Evolutionary conservation across 2,797 vertebrate genomes (phyloP), one percentile per base, ranked within the genome.

Genomic region (Sebastes itinus): DNA sequence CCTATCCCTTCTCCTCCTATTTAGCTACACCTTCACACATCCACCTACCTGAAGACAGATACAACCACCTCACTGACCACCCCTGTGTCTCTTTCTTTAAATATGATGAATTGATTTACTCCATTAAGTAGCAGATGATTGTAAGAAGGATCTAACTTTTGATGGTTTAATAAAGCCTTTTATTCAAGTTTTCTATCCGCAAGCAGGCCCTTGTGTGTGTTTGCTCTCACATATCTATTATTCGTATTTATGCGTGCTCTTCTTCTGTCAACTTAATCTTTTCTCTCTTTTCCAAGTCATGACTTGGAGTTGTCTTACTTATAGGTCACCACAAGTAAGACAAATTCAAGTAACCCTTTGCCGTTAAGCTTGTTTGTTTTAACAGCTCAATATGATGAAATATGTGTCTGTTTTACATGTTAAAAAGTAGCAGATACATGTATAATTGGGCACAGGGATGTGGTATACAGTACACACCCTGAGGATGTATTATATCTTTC

Each of bases 111-210:
- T 89, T 88, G 75, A 90, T 93, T 93, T 86, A 91, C 84, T 92
- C 85, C 72, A 86, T 90, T 93, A 91, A 92, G 82, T 87, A 77
- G 72, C 75, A 73, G 85, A 68, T 89, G 80, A 86, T 82, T 85
- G 74, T 83, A 82, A 79, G 77, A 54, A n/a, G 80, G 72, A 84
- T 81, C 87, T 58, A 59, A 81, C 67, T 76, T 92, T 88, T 91
- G 85, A 91, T 92, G 80, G 78, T 90, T 90, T 91, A 90, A 92
- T 91, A 91, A 93, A 89, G 56, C 13, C 52, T 83, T 93, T 92
- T 93, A 92, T 92, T 91, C 46, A 82, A 89, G 77, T 89, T 90
- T 90, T 90, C 61, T 88, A 49, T 92, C 72, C 84, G 75, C 75
- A 66, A 66, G 66, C 58, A 60, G 16, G 32, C 8, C 59, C 65